Conservation (phyloP, 2,888 invertebrate species). For the Phorcus lineatus region DNA sequence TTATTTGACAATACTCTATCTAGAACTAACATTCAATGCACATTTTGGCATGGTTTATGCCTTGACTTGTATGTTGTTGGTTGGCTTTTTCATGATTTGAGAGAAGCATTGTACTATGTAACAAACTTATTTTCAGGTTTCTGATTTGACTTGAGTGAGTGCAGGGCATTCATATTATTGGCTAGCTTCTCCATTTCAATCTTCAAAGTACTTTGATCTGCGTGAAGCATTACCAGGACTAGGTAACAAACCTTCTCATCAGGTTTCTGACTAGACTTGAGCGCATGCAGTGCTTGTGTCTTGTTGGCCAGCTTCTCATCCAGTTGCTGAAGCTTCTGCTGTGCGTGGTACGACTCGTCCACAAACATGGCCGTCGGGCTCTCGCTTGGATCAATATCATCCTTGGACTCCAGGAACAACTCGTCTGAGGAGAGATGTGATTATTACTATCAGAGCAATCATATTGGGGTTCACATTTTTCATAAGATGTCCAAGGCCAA, state of each 20-base stretch:
- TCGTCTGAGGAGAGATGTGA: slow-evolving; percentile 45
- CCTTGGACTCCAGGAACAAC: slow-evolving; percentile 60
- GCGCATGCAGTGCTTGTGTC: slow-evolving; percentile 87
- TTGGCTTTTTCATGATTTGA: too few species aligned
- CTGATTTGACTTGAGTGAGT: not conserved
- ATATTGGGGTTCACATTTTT: not conserved
- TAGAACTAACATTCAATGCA: too few species aligned
- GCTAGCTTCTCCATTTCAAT: too few species aligned
- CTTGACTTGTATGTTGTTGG: too few species aligned
- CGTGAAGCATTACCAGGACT: too few species aligned
- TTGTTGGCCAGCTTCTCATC: slow-evolving; percentile 91
- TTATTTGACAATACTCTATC: too few species aligned
- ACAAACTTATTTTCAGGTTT: not conserved
- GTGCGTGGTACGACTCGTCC: slow-evolving; percentile 64
- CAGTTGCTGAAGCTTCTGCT: slow-evolving; percentile 86
- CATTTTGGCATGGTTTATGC: too few species aligned
- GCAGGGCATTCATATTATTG: too few species aligned
- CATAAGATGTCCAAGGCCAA: not conserved
- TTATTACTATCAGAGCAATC: not conserved
- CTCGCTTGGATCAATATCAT: slow-evolving; percentile 47
- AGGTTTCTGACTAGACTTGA: slow-evolving; percentile 87
- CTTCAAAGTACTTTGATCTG: too few species aligned
- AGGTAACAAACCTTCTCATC: slow-evolving; percentile 82
- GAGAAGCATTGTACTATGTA: not conserved
- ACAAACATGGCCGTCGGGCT: slow-evolving; percentile 56